Conservation (phyloP, 2,888 invertebrate genomes). For the Microplitis deprimator region DNA sequence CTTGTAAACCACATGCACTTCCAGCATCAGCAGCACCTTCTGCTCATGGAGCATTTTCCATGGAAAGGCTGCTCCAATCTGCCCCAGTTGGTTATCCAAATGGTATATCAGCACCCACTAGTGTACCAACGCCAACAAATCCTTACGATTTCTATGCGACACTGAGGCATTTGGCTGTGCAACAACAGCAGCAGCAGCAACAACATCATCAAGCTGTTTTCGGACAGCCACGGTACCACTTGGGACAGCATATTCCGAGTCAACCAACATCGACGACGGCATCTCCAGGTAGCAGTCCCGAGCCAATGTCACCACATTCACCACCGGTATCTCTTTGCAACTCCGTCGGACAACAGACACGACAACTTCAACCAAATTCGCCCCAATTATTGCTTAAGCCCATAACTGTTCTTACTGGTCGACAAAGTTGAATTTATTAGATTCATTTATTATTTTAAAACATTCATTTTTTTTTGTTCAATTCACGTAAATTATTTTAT, state of each 20-base stretch:
- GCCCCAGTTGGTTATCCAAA: constrained; percentile 54
- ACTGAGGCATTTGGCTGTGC: constrained; percentile 71
- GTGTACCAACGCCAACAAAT: constrained; percentile 57
- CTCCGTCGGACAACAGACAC: constrained; percentile 67
- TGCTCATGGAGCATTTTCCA: constrained; percentile 72
- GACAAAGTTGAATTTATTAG: constrained; percentile 63
- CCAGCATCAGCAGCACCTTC: constrained; percentile 68
- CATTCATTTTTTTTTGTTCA: background rate
- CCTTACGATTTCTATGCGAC: constrained; percentile 73
- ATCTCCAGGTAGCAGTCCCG: constrained; percentile 72
- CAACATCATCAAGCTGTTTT: constrained; percentile 53
- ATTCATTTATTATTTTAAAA: background rate
- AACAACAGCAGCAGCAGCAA: constrained; percentile 64
- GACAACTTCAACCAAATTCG: constrained; percentile 64
- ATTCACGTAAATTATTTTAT: background rate
- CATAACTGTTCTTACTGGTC: constrained; percentile 67
- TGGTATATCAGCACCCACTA: constrained; percentile 45
- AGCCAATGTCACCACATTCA: constrained; percentile 71
- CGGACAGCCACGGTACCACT: constrained; percentile 53
- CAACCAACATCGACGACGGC: constrained; percentile 64
- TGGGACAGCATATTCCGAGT: constrained; percentile 55
- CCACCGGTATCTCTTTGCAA: constrained; percentile 71
- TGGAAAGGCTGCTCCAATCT: constrained; percentile 71
- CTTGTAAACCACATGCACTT: constrained; percentile 70
- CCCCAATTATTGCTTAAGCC: constrained; percentile 68